Percentiles rank a stretch among this genome's conserved stretches.
phyloP scores from a whole-genome alignment of 2,888 invertebrate species.

The Junonia oenone region DNA sequence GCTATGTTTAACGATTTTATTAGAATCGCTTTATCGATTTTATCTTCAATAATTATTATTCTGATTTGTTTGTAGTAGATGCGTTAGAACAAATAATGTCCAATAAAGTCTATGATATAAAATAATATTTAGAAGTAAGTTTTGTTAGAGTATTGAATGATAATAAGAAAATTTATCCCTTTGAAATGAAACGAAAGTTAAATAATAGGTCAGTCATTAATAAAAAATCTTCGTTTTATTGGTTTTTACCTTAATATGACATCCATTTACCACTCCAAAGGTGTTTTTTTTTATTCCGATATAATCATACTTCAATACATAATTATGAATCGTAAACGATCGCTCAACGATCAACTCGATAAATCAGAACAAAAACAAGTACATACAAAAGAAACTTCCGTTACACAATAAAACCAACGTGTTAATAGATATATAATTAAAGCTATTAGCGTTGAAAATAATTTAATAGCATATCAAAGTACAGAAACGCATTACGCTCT shows the following conservation, averaged over 20 bases:
- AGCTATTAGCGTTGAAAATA: conserved; percentile 22
- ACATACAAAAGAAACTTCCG: conserved; percentile 5
- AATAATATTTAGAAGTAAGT: no score
- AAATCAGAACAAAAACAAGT: conserved; percentile 7
- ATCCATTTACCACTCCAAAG: background rate
- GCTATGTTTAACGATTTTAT: no score
- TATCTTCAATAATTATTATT: no score
- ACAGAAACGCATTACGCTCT: conserved; percentile 16
- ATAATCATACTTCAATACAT: background rate
- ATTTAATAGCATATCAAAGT: conserved; percentile 20
- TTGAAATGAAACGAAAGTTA: no score
- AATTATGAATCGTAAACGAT: conserved; percentile 4
- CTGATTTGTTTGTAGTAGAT: no score
- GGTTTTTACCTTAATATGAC: background rate
- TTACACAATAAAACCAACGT: conserved; percentile 12
- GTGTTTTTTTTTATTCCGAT: background rate
- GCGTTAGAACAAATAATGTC: no score
- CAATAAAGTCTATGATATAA: no score
- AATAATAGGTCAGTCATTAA: no score
- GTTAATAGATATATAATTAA: conserved; percentile 25
- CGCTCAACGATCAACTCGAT: background rate
- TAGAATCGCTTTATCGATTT: no score
- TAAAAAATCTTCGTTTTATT: no score
- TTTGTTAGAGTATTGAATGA: no score
- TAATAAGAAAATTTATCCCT: no score